These are phyloP conservation scores for Nymphalis polychloros DNA, from an alignment of 2,888 invertebrate species.

Conservation along the genomic window DNA sequence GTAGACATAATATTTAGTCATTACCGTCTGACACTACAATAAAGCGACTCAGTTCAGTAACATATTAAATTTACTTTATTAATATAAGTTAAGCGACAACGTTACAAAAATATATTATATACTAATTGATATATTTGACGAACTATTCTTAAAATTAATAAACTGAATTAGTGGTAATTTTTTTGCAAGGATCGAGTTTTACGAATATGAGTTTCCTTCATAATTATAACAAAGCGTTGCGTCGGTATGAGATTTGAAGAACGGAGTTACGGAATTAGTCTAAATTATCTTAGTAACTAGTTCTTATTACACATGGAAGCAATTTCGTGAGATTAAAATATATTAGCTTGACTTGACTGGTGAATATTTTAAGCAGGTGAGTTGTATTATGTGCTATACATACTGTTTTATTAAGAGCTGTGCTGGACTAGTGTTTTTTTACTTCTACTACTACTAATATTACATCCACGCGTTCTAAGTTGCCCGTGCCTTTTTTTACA, in stretches of 20 bases:
- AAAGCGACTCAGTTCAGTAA: too few relatives aligned
- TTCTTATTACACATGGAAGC: conserved; percentile 10
- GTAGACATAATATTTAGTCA: too few relatives aligned
- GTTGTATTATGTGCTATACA: too few relatives aligned
- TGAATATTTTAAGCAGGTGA: neutral
- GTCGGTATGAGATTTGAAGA: neutral
- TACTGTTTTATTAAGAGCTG: too few relatives aligned
- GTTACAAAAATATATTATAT: too few relatives aligned
- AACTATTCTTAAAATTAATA: neutral
- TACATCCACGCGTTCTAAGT: too few relatives aligned
- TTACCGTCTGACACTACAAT: too few relatives aligned
- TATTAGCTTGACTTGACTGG: neutral
- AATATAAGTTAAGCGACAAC: too few relatives aligned
- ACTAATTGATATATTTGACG: neutral
- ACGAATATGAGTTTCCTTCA: conserved; percentile 4
- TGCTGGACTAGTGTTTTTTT: too few relatives aligned
- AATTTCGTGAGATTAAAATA: neutral
- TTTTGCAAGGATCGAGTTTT: neutral
- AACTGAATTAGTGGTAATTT: neutral
- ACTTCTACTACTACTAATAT: too few relatives aligned
- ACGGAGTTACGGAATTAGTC: conserved; percentile 5
- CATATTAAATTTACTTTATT: too few relatives aligned
- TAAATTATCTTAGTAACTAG: neutral
- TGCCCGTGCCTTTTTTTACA: too few relatives aligned
- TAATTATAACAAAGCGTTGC: conserved; percentile 2